Percentiles rank a stretch among this genome's conserved stretches.
phyloP scores from a whole-genome alignment of 2,113 vertebrate genomes.

The Channa argus region DNA sequence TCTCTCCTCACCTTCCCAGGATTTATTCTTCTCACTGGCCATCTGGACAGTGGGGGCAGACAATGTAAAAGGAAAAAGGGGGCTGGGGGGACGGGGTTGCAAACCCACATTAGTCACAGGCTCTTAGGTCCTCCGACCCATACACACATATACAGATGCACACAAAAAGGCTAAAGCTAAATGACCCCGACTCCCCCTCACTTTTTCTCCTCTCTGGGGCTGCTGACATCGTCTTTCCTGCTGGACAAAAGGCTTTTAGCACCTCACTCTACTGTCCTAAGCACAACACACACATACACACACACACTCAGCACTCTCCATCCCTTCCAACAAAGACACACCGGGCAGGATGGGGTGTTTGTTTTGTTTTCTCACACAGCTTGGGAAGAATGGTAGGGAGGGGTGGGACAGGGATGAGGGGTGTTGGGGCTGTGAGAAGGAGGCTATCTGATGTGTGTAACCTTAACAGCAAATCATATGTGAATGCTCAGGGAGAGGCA shows the following conservation, averaged over 20 bases:
- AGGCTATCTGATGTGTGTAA: conserved; percentile 42
- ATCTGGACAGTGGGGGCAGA: conserved; percentile 78
- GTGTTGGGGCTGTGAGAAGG: background rate
- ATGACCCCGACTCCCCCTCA: conserved; percentile 66
- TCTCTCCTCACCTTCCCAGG: conserved; percentile 67
- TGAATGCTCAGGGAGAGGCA: conserved; percentile 72
- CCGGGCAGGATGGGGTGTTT: conserved; percentile 77
- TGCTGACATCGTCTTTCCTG: conserved; percentile 82
- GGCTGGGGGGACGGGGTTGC: conserved; percentile 47
- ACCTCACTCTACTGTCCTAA: conserved; percentile 75
- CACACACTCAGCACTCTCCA: conserved; percentile 37
- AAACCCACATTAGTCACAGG: conserved; percentile 89
- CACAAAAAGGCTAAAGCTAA: conserved; percentile 65
- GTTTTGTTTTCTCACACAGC: conserved; percentile 77
- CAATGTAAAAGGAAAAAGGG: conserved; percentile 70
- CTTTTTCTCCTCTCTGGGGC: conserved; percentile 32
- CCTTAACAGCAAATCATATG: conserved; percentile 68
- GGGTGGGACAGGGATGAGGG: conserved; percentile 34
- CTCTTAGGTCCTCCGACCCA: conserved; percentile 82
- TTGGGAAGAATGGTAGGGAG: conserved; percentile 32
- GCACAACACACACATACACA: conserved; percentile 44
- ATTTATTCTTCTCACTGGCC: conserved; percentile 74
- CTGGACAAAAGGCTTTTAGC: conserved; percentile 84
- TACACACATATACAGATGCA: conserved; percentile 37
- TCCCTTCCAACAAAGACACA: conserved; percentile 38